Evolutionary conservation across 2,888 invertebrate genomes (phyloP), one percentile per base, ranked within the genome.

Genomic region (Siphonodentalium dalli): DNA sequence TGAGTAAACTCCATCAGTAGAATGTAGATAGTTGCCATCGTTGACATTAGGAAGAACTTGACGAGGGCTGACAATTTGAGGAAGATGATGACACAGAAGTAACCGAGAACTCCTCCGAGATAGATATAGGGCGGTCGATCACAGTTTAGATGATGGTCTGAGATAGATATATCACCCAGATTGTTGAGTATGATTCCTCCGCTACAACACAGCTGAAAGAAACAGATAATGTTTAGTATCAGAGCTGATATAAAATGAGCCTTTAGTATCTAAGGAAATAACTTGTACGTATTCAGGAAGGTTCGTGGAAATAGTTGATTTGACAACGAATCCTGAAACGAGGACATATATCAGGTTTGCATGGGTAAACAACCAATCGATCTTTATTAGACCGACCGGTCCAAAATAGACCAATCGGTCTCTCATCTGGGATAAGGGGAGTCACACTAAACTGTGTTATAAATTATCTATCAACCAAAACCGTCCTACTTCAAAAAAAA

Each of bases 41-140:
- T 33, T 3, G 89, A 81, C 46, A 93, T 85, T 23, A 94, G 84
- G 42, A 89, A 83, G 7, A 90, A 88, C 83, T 94, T 93, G 60
- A 92, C 86, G 61, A 92, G 82, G 64, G 93, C 90, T 8, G 93
- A 92, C 45, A 94, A 85, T 59, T 89, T 85, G 44, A 93, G 85
- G 82, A 93, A 94, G 54, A 93, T 88, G 0, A 92, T 90, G 26
- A 93, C 90, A 0, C 91, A 88, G 53, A 94, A 85, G 83, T 90
- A 91, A 46, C 91, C 90, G 65, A 94, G 85, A 47, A 92, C 87
- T 70, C 92, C 92, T 11, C 91, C 91, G 13, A 93, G 83, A 5
- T 91, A 89, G 35, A 93, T 89, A 82, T 94, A 95, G 54, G 93
- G 88, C 0, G 94, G 94, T 49, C 93, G 58, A 41, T 59, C 57